Percentiles rank a stretch among this genome's conserved stretches.
phyloP scores from a whole-genome alignment of 2,113 vertebrate species.

The Poeciliopsis turrubarensis region DNA sequence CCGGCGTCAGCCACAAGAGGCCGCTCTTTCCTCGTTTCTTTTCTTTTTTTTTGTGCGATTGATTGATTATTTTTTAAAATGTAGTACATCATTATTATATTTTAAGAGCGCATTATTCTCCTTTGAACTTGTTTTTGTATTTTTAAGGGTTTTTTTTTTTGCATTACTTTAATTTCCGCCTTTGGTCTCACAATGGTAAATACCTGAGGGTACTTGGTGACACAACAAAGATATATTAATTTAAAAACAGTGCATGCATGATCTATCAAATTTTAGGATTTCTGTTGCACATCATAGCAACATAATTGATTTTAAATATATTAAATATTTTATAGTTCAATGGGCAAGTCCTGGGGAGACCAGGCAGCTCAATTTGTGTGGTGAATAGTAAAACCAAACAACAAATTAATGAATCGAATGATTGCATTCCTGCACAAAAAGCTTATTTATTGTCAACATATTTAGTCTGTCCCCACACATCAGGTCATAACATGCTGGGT shows the following conservation, averaged over 20 bases:
- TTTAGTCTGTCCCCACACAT: background rate
- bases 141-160: no score
- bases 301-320: background rate
- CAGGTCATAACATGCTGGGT: background rate
- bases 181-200: no score
- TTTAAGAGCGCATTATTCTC: no score
- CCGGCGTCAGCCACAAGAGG: conserved; percentile 16
- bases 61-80: background rate
- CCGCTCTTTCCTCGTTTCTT: conserved; percentile 9
- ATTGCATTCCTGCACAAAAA: background rate
- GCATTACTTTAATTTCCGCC: no score
- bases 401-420: background rate
- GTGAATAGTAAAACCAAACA: background rate
- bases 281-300: no score
- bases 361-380: no score
- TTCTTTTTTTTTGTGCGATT: background rate
- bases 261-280: no score
- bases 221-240: no score
- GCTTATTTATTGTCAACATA: background rate
- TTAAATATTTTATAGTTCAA: background rate
- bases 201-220: no score
- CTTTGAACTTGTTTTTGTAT: no score
- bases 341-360: background rate
- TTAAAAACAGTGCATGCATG: no score
- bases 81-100: no score